Base-by-base conservation (phyloP, 2,888 invertebrate genomes). In the Unio delphinus region DNA sequence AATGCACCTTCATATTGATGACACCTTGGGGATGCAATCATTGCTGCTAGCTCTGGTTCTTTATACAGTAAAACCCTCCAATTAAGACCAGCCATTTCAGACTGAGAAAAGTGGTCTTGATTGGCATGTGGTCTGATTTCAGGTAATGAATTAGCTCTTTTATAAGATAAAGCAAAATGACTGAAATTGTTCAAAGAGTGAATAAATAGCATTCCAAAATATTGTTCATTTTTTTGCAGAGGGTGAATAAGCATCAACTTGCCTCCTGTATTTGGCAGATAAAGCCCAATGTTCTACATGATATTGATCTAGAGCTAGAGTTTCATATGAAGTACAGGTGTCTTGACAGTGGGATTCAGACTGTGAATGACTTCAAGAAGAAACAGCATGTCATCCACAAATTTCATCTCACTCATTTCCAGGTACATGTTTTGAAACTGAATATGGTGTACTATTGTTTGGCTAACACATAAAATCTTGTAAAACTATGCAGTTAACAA, bases 241-340 rank as follows among this genome's bases (percentile, higher is more conserved):
- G 93, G 87, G 93, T 96, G 67, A 93, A 93, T 71, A 94, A 93
- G 82, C 94, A 94, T 1, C 93, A 94, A 74, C 94, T 93, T 67
- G 94, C 94, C 0, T 95, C 95, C 0, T 96, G 94, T 87, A 93
- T 96, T 91, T 97, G 96, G 94, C 95, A 96, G 89, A 90, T 95
- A 2, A 92, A 93, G 60, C 85, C 76, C 56, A 85, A 85, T 70
- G 74, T 77, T 61, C 59, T 74, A 15, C 67, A 78, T 28, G 72
- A 80, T 11, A 76, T 79, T 55, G 72, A 77, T 89, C 92, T 86
- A 26, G 79, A 83, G 55, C 73, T 93, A 55, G 92, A 93, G 80
- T 94, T 94, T 87, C 91, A 91, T 61, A 90, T 94, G 7, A 91
- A 92, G 83, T 95, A 94, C 86, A 77, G 74, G n/a, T 76, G 81